Evolutionary conservation across 2,113 vertebrate species (phyloP), one percentile per base, ranked within the genome.

Genomic region (Heloderma charlesbogerti): DNA sequence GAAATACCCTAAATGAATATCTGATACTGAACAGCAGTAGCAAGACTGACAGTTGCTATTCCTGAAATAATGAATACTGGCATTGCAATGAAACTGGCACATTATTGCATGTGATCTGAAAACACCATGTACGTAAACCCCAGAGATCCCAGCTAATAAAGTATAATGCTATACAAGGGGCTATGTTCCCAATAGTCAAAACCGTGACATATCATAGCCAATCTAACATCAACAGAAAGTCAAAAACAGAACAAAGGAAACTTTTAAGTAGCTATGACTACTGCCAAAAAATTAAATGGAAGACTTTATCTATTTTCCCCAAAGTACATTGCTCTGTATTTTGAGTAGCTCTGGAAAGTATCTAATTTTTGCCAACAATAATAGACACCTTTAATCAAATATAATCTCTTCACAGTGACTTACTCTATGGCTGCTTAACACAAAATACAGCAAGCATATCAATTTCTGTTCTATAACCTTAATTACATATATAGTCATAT

Each of bases 211-310:
- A 94, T 80, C 0, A 0, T 18, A 91, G 88, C 1, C 92, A 84
- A 96, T 90, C 94, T 94, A 95, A 96, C 75, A 91, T 93, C 89
- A 92, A 95, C 88, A 94, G 86, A 96, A 95, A 95, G 92, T 91
- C 92, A 87, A 88, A 94, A 92, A 93, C 77, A 91, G 93, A 95
- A 95, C 93, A 96, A 95, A 96, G 91, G 88, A 93, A 90, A 85
- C 79, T 93, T 95, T 83, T 96, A 92, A 94, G 95, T 93, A 94
- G 84, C 92, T 92, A n/a, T 0, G 0, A 12, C 20, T 87, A 92
- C 79, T 93, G 95, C 96, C 95, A 96, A 95, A 94, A 80, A 71
- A 86, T 92, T 77, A 93, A 93, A 96, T 93, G 87, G 94, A 95
- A 94, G 91, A 75, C 93, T 95, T 94, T 95, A 94, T 96, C 94